A percentile compares a stretch with the other conserved stretches of the same genome.
phyloP scores from a whole-genome alignment of 92 coral and sea anemone genomes.

The Anthopleura xanthogrammica region DNA sequence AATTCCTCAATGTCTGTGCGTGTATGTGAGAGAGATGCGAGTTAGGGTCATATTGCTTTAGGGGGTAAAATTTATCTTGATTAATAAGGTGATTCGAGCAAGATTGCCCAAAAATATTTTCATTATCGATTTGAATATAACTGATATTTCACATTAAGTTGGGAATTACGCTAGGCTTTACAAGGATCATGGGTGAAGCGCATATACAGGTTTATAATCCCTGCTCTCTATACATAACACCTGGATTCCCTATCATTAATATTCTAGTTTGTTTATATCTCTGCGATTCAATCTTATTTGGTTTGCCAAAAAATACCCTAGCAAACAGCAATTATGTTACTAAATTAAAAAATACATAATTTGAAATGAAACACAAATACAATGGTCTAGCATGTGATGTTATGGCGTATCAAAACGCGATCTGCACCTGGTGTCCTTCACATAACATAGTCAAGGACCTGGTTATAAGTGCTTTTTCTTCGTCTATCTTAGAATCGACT shows the following conservation, averaged over 20 bases:
- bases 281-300: conserved; percentile 1
- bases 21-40: not conserved
- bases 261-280: not conserved
- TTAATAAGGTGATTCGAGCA: not conserved
- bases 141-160: not conserved
- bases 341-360: conserved; percentile 6
- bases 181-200: not conserved
- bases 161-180: not conserved
- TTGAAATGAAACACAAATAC: conserved; percentile 8
- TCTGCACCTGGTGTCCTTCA: conserved; percentile 7
- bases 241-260: conserved; percentile 2
- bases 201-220: not conserved
- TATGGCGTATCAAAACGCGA: conserved; percentile 3
- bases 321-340: not conserved
- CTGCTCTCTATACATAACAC: not conserved
- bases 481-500: not conserved
- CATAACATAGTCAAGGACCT: conserved; percentile 14
- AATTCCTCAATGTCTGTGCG: not conserved
- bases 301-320: not conserved
- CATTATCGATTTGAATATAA: not conserved
- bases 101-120: not conserved
- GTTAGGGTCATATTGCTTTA: not conserved
- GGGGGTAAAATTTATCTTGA: not conserved
- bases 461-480: conserved; percentile 3
- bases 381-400: not conserved